Conservation (phyloP, 2,113 vertebrate species). For the Hemibagrus wyckioides region DNA sequence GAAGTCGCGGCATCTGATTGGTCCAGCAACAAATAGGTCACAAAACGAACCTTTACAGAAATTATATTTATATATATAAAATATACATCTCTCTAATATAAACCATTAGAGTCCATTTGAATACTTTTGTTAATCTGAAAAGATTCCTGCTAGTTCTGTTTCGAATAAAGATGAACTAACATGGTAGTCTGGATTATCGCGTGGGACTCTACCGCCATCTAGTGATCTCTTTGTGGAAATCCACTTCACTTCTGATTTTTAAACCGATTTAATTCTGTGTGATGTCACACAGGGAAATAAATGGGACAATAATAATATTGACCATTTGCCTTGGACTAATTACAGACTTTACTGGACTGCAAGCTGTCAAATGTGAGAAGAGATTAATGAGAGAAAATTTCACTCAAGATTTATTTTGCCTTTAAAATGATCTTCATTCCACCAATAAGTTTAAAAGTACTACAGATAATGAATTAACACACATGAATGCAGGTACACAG, state of each 20-base stretch:
- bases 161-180: background rate
- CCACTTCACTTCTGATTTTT: background rate
- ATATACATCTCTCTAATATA: too few relatives aligned
- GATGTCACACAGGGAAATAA: background rate
- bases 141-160: background rate
- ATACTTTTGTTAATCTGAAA: background rate
- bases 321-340: background rate
- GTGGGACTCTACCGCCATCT: background rate
- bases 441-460: background rate
- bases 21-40: background rate
- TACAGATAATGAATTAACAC: background rate
- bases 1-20: background rate
- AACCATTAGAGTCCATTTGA: background rate
- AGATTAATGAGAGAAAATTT: background rate
- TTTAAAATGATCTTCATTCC: background rate
- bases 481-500: background rate
- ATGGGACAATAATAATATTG: background rate
- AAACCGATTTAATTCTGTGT: background rate
- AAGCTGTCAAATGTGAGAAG: background rate
- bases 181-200: background rate
- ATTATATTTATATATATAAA: too few relatives aligned
- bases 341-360: background rate
- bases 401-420: background rate
- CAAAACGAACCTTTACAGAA: background rate
- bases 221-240: background rate